Percentiles rank a stretch among this genome's conserved stretches.
These are phyloP conservation scores for Euclidia mi DNA, from an alignment of 2,888 invertebrate genomes.

Conservation along the genomic window DNA sequence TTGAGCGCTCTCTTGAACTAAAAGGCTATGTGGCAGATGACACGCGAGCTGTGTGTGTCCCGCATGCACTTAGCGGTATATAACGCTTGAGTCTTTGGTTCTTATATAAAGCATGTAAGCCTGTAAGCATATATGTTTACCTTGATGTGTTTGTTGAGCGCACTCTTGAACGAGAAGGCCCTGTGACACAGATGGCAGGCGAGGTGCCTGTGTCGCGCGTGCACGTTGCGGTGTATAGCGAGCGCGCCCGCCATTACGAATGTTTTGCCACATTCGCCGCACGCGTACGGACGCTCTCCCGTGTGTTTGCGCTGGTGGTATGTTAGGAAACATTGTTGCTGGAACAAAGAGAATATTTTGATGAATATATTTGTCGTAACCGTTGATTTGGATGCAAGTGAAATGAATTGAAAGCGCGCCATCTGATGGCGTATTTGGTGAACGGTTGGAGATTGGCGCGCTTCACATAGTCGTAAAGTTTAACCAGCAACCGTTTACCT, in stretches of 20 bases:
- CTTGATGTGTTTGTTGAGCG: slow-evolving; percentile 63
- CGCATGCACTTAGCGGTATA: slow-evolving; percentile 47
- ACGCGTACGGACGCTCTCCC: slow-evolving; percentile 64
- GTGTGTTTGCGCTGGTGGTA: slow-evolving; percentile 66
- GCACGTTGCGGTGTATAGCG: slow-evolving; percentile 44
- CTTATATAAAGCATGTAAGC: no score
- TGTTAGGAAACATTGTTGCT: slow-evolving; percentile 57
- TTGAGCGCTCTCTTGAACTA: slow-evolving; percentile 54
- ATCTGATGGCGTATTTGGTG: no score
- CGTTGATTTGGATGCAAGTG: no score
- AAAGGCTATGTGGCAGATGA: slow-evolving; percentile 49
- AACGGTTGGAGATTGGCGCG: no score
- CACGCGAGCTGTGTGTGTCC: slow-evolving; percentile 34
- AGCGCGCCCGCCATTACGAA: slow-evolving; percentile 53
- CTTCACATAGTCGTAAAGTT: no score
- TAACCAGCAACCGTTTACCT: no score
- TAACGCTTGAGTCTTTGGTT: background rate
- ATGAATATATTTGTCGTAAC: no score
- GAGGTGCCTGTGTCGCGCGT: slow-evolving; percentile 25
- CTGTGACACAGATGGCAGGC: slow-evolving; percentile 52
- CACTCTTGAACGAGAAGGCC: slow-evolving; percentile 52
- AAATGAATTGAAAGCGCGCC: no score
- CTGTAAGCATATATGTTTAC: slow-evolving; percentile 29
- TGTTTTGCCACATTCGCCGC: slow-evolving; percentile 50
- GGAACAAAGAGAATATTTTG: slow-evolving; percentile 17